Base-by-base conservation (phyloP, 2,113 vertebrate species). In the Rostratula benghalensis region DNA sequence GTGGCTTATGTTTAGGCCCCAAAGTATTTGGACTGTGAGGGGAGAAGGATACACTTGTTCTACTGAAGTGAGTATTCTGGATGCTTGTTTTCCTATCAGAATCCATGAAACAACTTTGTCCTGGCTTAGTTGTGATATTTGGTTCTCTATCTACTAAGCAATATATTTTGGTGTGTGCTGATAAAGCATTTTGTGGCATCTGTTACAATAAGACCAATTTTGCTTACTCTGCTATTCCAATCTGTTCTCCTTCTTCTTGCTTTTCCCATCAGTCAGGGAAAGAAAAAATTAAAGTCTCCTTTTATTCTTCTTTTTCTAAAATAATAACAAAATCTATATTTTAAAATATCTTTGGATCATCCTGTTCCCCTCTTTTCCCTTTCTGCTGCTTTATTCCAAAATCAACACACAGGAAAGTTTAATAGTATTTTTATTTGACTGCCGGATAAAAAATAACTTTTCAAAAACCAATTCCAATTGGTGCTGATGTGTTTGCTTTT, bases 121-220 rank as follows among this genome's bases (percentile, higher is more conserved):
- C 11, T 81, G 60, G 51, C 56, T 54, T 7, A 70, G 23, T 24
- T 71, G 39, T 70, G 70, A 30, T 67, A 65, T 76, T 89, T 89
- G 63, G 11, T 78, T 88, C 70, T 85, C 60, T 81, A 30, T 64
- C 88, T 59, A 30, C 14, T 51, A 84, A 64, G 39, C 14, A 68
- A 30, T 83, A 6, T 87, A 81, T 89, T 96, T 87, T 91, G 54
- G 8, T 73, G 53, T 91, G 43, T 95, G 84, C 86, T 97, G 90
- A 91, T 84, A 76, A 68, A 73, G 24, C 65, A 75, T 54, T 95
- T 79, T 39, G 25, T 79, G 46, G 63, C 10, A 57, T 33, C 56
- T 88, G 39, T 56, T 48, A 56, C 41, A 74, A 59, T 67, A 17
- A 79, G 24, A 78, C 33, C 80, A 84, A 57, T 87, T 96, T 95